phyloP scores from a whole-genome alignment of 2,888 invertebrate genomes.

The Orchesellides sinensis region DNA sequence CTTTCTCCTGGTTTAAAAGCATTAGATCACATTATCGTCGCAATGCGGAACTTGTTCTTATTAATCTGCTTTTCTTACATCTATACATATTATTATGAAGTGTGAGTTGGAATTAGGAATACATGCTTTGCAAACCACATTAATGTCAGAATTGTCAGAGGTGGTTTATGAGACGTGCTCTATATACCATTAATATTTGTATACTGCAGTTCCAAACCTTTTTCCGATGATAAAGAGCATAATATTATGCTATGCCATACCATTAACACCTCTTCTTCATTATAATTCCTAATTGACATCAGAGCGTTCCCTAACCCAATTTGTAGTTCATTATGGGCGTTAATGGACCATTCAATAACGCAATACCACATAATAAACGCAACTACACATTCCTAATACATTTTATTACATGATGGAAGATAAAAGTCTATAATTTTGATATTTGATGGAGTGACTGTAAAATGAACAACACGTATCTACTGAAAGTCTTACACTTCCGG shows the following conservation, averaged over 20 bases:
- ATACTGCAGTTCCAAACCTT: no score
- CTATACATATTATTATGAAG: no score
- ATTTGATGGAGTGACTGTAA: conserved; percentile 7
- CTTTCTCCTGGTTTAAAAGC: no score
- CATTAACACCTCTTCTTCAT: background rate
- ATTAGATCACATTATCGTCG: no score
- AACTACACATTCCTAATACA: background rate
- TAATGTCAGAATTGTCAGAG: no score
- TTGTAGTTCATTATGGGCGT: conserved; percentile 42
- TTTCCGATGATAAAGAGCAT: no score
- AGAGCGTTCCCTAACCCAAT: conserved; percentile 27
- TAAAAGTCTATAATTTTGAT: background rate
- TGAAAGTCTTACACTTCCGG: conserved; percentile 29
- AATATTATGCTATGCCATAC: no score
- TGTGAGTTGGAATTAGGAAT: no score
- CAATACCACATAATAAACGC: background rate
- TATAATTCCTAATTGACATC: conserved; percentile 44
- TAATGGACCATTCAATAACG: conserved; percentile 45
- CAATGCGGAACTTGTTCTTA: conserved; percentile 3
- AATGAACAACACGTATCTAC: background rate
- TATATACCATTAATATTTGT: no score
- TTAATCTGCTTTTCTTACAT: background rate
- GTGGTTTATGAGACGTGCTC: no score
- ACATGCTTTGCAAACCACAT: no score
- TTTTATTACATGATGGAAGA: background rate